Evolutionary conservation across 2,888 invertebrate genomes (phyloP), one percentile per base, ranked within the genome.

Genomic region (Ormyrus thymus): DNA sequence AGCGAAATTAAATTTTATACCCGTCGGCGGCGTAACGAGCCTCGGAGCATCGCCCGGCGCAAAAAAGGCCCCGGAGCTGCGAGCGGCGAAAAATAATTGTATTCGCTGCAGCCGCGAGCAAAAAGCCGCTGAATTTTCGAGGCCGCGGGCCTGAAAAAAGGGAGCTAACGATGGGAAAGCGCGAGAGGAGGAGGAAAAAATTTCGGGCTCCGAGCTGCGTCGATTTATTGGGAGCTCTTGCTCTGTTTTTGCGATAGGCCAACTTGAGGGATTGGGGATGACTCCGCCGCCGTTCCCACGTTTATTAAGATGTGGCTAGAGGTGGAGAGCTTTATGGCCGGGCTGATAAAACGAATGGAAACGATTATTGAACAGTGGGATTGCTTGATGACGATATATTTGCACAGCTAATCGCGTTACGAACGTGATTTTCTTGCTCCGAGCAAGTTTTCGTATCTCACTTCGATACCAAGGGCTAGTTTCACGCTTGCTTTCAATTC

Each of bases 1-100:
- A 84, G 81, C 74, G 82, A 85, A 86, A 86, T 86, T 86, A 86
- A 86, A 83, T 85, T 86, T 86, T 83, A 86, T 84, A 82, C 83
- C 82, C 82, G 81, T 78, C 65, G 81, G 83, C 81, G 77, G 62
- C 74, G 82, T 85, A 85, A 84, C 75, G 48, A 75, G 70, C 66
- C 65, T 43, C 50, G 64, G 13, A 29, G 6, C 64, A 7, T 9
- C 13, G 62, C 62, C 45, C 70, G 48, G 7, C 58, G 48, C 58
- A 61, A 72, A 73, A 72, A 66, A 59, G 61, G 13, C 48, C 13
- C 66, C 55, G 9, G 29, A 29, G 29, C 29, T 29, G 29, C 29
- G 29, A 29, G 29, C 10, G 11, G 59, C 61, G 62, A 58, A 59
- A 77, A 77, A 76, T 70, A 77, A 80, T 78, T 80, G 29, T 29